Base-by-base conservation (phyloP, 2,888 invertebrate species). In the Oligia latruncula region DNA sequence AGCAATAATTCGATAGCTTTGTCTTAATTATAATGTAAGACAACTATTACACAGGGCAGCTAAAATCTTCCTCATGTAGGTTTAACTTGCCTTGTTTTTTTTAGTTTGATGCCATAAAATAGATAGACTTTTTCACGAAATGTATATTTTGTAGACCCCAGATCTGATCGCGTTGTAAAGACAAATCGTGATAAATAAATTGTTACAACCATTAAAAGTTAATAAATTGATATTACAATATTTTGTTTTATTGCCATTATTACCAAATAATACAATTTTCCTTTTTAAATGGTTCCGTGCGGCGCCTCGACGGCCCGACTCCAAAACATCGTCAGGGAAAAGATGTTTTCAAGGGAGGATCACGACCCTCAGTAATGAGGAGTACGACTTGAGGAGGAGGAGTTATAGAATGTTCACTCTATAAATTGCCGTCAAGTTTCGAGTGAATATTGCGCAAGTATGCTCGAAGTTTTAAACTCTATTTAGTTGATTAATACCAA, bases 181-280 rank as follows among this genome's bases (percentile, higher is more conserved):
- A 96, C 96, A 96, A 95, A 94, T 93, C 95, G 95, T 96, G 95
- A 95, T 96, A 96, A 93, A 91, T 92, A 94, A 92, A 93, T 95
- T 95, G 95, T 95, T 96, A 94, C 81, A 93, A 94, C 92, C 91
- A 93, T 94, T 94, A 90, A 94, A 94, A 93, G 93, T 93, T 94
- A 96, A 94, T 95, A 95, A 95, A 95, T 92, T 92, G 91, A 94
- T 94, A 88, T 89, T 90, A 89, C 82, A 76, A 87, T 77, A 66
- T 74, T 77, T 71, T 77, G 58, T 87, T 87, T 85, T 70, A 65
- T 65, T 65, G 11, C 40, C 65, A 1, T 62, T 29, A 60, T n/a
- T 60, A 29, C 5, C 1, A 40, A 40, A 40, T 40, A 40, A 40
- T 6, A 40, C 40, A 40, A 40, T 62, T 15, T 55, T 55, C 8